These are phyloP conservation scores for Proteles cristata DNA, from an alignment of 2,113 vertebrate species.

Conservation along the genomic window DNA sequence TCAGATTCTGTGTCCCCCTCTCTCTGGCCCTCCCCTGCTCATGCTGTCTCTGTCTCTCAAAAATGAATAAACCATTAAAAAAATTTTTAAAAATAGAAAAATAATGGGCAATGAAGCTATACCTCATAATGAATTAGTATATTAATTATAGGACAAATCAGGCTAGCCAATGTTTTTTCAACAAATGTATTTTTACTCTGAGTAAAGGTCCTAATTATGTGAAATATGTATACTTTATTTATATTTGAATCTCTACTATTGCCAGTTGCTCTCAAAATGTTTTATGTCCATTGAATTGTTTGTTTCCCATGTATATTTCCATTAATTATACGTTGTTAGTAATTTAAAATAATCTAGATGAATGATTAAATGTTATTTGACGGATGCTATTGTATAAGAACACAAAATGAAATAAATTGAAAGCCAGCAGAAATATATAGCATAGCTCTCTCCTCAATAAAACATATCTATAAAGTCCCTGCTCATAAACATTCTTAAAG, in stretches of 20 bases:
- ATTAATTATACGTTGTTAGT: conserved; percentile 62
- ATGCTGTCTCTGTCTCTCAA: no score
- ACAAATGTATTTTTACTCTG: conserved; percentile 74
- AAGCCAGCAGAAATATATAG: neutral
- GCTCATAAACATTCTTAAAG: neutral
- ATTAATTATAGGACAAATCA: conserved; percentile 82
- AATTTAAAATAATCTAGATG: conserved; percentile 14
- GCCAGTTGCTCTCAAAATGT: conserved; percentile 49
- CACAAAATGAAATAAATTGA: neutral
- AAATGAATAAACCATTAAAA: no score
- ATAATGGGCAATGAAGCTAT: conserved; percentile 71
- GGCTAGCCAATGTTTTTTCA: conserved; percentile 74
- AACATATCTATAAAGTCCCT: neutral
- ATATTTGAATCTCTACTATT: conserved; percentile 77
- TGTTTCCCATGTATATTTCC: conserved; percentile 41
- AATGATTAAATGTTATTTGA: neutral
- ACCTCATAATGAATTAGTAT: conserved; percentile 76
- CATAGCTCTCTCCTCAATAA: neutral
- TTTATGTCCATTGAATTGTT: conserved; percentile 62
- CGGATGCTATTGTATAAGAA: neutral
- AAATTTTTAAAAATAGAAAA: neutral
- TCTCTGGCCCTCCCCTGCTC: no score
- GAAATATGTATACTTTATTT: conserved; percentile 78
- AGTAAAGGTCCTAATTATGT: conserved; percentile 77
- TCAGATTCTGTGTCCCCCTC: no score